phyloP scores from a whole-genome alignment of 2,113 vertebrate species.

The Pholis gunnellus region DNA sequence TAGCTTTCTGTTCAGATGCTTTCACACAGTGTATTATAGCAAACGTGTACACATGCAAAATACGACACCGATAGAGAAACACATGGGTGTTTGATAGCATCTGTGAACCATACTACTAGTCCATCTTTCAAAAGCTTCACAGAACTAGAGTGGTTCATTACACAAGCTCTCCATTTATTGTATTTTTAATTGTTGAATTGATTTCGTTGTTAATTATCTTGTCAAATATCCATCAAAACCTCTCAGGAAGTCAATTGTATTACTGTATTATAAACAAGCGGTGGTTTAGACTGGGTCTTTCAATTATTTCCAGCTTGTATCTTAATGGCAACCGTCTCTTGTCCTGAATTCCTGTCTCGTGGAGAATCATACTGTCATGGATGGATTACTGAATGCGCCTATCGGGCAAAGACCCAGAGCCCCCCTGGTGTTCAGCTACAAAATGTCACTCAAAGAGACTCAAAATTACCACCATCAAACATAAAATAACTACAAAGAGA shows the following conservation, averaged over 20 bases:
- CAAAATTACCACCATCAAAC: background rate
- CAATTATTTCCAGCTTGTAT: background rate
- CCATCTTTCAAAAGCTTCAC: background rate
- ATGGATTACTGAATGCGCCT: background rate
- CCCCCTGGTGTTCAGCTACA: background rate
- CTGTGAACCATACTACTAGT: background rate
- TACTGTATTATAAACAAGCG: background rate
- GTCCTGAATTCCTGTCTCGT: background rate
- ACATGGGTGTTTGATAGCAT: background rate
- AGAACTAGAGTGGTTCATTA: background rate
- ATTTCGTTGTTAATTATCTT: background rate
- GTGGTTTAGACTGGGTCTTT: background rate
- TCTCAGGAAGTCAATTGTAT: background rate
- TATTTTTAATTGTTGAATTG: background rate
- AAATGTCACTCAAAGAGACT: background rate
- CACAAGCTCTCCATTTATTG: background rate
- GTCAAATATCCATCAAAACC: background rate
- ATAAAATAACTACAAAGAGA: background rate
- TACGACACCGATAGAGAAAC: background rate
- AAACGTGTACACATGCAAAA: background rate
- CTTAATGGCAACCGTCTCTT: background rate
- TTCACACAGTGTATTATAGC: background rate
- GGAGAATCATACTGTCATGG: background rate
- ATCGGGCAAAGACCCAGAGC: background rate
- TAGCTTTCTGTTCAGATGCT: background rate